A percentile compares a stretch with the other conserved stretches of the same genome.
These are phyloP conservation scores for Herpetotheres cachinnans DNA, from an alignment of 2,113 vertebrate genomes.

Conservation along the genomic window DNA sequence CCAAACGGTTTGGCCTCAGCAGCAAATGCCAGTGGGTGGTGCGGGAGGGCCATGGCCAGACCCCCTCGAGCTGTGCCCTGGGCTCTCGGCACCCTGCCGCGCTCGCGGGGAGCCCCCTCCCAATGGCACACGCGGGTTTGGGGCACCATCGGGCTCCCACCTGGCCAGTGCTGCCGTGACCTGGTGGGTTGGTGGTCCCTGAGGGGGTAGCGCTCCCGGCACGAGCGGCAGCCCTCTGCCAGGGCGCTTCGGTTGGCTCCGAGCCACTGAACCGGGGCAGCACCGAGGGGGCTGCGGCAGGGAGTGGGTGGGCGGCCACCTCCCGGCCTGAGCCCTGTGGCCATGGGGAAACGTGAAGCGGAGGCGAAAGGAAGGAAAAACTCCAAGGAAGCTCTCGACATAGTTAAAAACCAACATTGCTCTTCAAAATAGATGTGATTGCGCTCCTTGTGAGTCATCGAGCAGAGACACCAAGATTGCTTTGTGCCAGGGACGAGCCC, in stretches of 20 bases:
- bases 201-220: background rate
- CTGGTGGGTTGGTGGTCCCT: background rate
- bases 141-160: accelerated
- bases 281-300: background rate
- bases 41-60: accelerated
- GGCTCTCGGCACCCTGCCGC: accelerated
- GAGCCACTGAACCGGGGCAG: accelerated
- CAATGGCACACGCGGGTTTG: accelerated
- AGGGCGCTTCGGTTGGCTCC: accelerated
- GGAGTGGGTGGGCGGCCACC: background rate
- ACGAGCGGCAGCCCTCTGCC: accelerated
- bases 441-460: conserved; percentile 63
- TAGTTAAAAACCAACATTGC: conserved; percentile 47
- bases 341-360: accelerated
- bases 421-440: conserved; percentile 75
- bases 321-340: background rate
- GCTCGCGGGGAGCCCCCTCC: accelerated
- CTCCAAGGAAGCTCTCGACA: conserved; percentile 46
- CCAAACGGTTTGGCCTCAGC: background rate
- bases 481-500: conserved; percentile 68
- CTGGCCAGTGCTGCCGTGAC: accelerated
- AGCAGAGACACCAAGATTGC: conserved; percentile 62
- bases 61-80: background rate
- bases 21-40: accelerated
- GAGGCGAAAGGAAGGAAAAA: background rate